Evolutionary conservation across 2,888 invertebrate genomes (phyloP).

Genomic region (Idaea biselata): DNA sequence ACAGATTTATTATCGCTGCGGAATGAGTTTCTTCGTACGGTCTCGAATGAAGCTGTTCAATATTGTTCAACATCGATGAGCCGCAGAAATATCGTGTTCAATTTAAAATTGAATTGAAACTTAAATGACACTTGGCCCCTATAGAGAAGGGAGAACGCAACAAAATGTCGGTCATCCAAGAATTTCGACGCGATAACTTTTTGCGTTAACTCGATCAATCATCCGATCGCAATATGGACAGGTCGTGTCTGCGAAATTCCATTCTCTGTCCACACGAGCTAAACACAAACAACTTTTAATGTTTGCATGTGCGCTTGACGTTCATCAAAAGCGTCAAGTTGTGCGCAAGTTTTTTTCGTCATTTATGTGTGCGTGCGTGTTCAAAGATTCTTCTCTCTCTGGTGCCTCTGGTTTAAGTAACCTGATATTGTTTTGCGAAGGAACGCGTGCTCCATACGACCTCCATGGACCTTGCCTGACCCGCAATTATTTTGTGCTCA

Average conservation of each 20-base stretch:
- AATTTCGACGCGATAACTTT: constrained; percentile 17
- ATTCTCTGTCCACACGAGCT: constrained; percentile 41
- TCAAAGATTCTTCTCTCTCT: constrained; percentile 17
- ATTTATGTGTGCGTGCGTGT: constrained; percentile 14
- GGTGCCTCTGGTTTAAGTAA: constrained; percentile 44
- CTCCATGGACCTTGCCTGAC: constrained; percentile 65
- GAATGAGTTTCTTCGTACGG: neutral
- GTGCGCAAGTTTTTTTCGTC: neutral
- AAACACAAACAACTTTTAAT: constrained; percentile 15
- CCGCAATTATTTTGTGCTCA: constrained; percentile 50
- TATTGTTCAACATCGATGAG: neutral
- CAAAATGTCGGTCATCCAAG: constrained; percentile 8
- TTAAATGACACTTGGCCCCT: neutral
- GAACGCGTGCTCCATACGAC: constrained; percentile 67
- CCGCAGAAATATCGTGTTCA: neutral
- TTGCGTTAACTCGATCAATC: constrained; percentile 28
- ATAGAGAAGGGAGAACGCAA: constrained; percentile 2
- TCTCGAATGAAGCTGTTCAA: neutral
- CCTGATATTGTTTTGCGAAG: constrained; percentile 67
- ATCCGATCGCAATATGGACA: constrained; percentile 34
- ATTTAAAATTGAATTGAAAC: neutral
- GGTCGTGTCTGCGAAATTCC: constrained; percentile 36
- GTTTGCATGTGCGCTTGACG: constrained; percentile 14
- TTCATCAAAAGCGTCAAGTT: neutral
- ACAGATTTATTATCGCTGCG: neutral